Evolutionary conservation across 2,113 vertebrate genomes (phyloP).

Genomic region (Gadus chalcogrammus): DNA sequence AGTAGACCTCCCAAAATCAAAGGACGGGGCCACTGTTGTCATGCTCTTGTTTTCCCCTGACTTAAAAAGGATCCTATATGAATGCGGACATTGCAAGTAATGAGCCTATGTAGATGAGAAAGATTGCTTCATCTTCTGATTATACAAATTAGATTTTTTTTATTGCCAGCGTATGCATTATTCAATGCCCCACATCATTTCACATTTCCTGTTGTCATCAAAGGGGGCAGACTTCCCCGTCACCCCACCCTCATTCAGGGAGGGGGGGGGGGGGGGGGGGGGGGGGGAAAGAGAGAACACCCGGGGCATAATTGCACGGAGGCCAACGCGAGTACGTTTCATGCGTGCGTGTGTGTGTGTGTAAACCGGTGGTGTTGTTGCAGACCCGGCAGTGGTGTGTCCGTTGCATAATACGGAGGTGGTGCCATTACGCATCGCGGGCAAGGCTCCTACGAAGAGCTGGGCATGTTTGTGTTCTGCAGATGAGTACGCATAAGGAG

Average conservation of each 20-base stretch:
- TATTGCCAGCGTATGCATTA: conserved; percentile 49
- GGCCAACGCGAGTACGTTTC: no score
- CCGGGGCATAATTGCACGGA: no score
- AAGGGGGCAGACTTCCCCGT: conserved; percentile 21
- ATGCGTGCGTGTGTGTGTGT: no score
- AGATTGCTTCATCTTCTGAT: conserved; percentile 44
- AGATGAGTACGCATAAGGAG: no score
- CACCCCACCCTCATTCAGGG: conserved; percentile 8
- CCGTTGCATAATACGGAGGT: no score
- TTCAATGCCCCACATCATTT: conserved; percentile 39
- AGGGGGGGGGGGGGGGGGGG: background rate
- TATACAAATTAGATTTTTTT: conserved; percentile 53
- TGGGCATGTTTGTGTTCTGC: no score
- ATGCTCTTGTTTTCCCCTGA: conserved; percentile 48
- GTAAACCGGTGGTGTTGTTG: no score
- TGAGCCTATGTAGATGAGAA: conserved; percentile 52
- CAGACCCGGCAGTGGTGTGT: no score
- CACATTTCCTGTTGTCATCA: conserved; percentile 25
- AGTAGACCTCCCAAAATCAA: conserved; percentile 59
- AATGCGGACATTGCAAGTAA: conserved; percentile 51
- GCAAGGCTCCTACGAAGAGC: no score
- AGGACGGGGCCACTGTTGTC: conserved; percentile 34
- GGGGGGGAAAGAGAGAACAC: background rate
- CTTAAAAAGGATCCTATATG: conserved; percentile 61
- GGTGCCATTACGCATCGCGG: no score